phyloP scores from a whole-genome alignment of 2,888 invertebrate genomes.

The Tipula confusa region DNA sequence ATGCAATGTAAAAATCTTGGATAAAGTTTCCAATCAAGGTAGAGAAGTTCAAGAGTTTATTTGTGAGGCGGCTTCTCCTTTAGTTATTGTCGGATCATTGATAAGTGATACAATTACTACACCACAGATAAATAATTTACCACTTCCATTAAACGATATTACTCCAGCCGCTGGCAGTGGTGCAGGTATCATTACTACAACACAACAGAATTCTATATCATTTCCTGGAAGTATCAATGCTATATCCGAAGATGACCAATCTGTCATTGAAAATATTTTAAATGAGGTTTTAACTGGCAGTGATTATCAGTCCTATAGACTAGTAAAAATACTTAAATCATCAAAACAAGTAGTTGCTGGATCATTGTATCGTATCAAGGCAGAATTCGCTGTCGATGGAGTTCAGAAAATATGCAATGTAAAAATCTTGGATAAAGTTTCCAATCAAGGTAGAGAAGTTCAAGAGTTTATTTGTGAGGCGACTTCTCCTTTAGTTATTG shows the following conservation, averaged over 20 bases:
- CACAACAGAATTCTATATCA: no score
- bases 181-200: no score
- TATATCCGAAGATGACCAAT: neutral
- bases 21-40: neutral
- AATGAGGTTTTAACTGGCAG: neutral
- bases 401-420: neutral
- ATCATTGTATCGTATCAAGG: constrained; percentile 49
- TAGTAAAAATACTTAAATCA: constrained; percentile 39
- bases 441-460: neutral
- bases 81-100: no score
- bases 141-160: no score
- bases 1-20: constrained; percentile 36
- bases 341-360: constrained; percentile 55
- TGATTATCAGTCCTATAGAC: neutral
- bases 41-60: constrained; percentile 12
- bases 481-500: no score
- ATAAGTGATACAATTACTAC: no score
- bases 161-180: no score
- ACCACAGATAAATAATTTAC: no score
- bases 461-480: neutral
- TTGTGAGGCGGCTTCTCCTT: neutral
- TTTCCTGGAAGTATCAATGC: neutral
- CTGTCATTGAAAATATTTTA: neutral
- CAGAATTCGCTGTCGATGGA: constrained; percentile 41
- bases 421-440: neutral